Conservation (phyloP, 2,797 vertebrate genomes). For the Oreochromis mossambicus region DNA sequence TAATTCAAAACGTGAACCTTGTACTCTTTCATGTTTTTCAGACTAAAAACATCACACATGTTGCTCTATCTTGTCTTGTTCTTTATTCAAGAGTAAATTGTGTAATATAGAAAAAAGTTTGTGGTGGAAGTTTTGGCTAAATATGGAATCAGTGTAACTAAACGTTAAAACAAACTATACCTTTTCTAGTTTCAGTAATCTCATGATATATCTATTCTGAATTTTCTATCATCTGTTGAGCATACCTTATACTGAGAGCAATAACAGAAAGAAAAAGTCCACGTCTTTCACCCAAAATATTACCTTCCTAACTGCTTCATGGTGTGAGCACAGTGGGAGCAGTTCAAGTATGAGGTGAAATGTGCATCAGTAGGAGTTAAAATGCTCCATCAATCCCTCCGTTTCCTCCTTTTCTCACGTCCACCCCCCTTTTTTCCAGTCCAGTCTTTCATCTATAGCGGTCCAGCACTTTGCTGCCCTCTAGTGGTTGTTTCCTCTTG, state of each 20-base stretch:
- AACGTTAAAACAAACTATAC: background rate
- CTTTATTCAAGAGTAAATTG: background rate
- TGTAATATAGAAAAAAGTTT: background rate
- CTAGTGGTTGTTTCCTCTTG: slow-evolving; percentile 36
- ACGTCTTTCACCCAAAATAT: background rate
- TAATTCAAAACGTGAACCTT: background rate
- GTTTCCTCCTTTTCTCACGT: background rate
- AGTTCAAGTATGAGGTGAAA: background rate
- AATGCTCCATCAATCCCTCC: background rate
- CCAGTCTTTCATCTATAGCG: background rate
- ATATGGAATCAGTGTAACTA: background rate
- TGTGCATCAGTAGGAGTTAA: background rate
- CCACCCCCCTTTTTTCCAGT: background rate
- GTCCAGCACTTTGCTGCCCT: slow-evolving; percentile 17
- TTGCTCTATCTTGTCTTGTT: background rate
- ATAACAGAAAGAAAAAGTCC: background rate
- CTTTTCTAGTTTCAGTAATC: background rate
- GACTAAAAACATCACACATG: background rate
- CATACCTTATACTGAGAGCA: background rate
- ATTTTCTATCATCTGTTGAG: background rate
- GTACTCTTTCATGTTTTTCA: background rate
- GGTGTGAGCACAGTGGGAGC: background rate
- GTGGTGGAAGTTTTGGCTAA: background rate
- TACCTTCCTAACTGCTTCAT: slow-evolving; percentile 14
- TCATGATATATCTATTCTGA: background rate